A percentile compares a stretch with the other conserved stretches of the same genome.
phyloP scores from a whole-genome alignment of 2,113 vertebrate genomes.

The Oryzias curvinotus region DNA sequence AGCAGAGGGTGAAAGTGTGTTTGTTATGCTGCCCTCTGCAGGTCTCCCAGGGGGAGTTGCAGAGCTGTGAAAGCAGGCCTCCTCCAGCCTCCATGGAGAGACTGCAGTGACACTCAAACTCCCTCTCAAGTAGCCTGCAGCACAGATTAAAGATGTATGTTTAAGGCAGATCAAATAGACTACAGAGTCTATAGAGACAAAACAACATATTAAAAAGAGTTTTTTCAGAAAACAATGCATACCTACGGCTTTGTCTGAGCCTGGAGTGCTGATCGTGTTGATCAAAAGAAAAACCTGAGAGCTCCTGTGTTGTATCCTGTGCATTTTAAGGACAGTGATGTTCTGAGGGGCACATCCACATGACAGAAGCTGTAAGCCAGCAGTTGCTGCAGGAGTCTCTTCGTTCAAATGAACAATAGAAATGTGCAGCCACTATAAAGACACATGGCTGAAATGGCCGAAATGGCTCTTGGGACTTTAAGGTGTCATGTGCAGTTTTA shows the following conservation, averaged over 20 bases:
- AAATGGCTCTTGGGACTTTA: constrained; percentile 25
- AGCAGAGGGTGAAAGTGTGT: constrained; percentile 13
- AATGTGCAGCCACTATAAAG: constrained; percentile 20
- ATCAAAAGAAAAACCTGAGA: constrained; percentile 56
- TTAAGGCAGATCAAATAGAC: constrained; percentile 74
- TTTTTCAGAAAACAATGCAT: constrained; percentile 62
- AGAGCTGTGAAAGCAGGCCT: constrained; percentile 30
- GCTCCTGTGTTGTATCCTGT: constrained; percentile 28
- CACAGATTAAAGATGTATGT: constrained; percentile 77
- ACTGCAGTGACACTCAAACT: constrained; percentile 34
- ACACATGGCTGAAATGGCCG: constrained; percentile 19
- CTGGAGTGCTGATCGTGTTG: constrained; percentile 65
- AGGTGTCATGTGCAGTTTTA: constrained; percentile 31
- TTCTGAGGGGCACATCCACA: constrained; percentile 29
- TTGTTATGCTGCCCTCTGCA: constrained; percentile 64
- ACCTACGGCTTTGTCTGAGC: constrained; percentile 57
- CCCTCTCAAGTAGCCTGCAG: constrained; percentile 62
- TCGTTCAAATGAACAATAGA: constrained; percentile 41
- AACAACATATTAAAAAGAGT: constrained; percentile 56
- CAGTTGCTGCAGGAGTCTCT: constrained; percentile 26
- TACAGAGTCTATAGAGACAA: constrained; percentile 60
- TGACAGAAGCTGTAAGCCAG: constrained; percentile 33
- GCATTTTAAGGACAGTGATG: constrained; percentile 46
- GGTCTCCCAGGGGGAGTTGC: constrained; percentile 42
- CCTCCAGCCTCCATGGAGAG: constrained; percentile 31